A percentile compares a stretch with the other conserved stretches of the same genome.
These are phyloP conservation scores for Platyscapa corneri DNA, from an alignment of 1,140 invertebrate species.

Conservation along the genomic window DNA sequence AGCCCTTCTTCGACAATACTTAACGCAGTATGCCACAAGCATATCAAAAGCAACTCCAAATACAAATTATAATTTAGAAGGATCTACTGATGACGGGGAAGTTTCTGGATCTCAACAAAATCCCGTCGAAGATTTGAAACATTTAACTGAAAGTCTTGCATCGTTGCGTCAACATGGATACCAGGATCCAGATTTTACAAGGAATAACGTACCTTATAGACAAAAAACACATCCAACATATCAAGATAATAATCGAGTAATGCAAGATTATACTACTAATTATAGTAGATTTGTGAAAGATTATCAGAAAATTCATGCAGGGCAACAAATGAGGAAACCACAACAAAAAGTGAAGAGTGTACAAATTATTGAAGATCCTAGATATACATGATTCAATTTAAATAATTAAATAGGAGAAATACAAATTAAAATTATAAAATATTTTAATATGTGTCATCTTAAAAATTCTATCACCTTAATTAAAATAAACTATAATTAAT, in stretches of 20 bases:
- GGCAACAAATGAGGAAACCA: neutral
- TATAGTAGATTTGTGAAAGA: slow-evolving; percentile 15
- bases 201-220: neutral
- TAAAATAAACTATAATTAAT: too few species aligned
- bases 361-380: slow-evolving; percentile 68
- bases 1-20: slow-evolving; percentile 68
- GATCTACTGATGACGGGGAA: slow-evolving; percentile 41
- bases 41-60: slow-evolving; percentile 60
- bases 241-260: neutral
- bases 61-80: slow-evolving; percentile 60
- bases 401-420: slow-evolving; percentile 34
- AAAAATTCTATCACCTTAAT: too few species aligned
- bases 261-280: slow-evolving; percentile 11
- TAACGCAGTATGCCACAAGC: slow-evolving; percentile 67
- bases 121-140: slow-evolving; percentile 63
- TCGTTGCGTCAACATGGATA: slow-evolving; percentile 43
- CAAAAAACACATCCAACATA: neutral
- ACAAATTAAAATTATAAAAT: neutral
- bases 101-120: slow-evolving; percentile 37
- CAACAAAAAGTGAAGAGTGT: slow-evolving; percentile 68
- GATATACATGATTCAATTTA: slow-evolving; percentile 57
- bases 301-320: slow-evolving; percentile 30
- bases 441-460: too few species aligned
- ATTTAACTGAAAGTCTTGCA: slow-evolving; percentile 60
- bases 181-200: slow-evolving; percentile 21